These are phyloP conservation scores for Cordylochernes scorpioides DNA, from an alignment of 2,888 invertebrate genomes.

Conservation along the genomic window DNA sequence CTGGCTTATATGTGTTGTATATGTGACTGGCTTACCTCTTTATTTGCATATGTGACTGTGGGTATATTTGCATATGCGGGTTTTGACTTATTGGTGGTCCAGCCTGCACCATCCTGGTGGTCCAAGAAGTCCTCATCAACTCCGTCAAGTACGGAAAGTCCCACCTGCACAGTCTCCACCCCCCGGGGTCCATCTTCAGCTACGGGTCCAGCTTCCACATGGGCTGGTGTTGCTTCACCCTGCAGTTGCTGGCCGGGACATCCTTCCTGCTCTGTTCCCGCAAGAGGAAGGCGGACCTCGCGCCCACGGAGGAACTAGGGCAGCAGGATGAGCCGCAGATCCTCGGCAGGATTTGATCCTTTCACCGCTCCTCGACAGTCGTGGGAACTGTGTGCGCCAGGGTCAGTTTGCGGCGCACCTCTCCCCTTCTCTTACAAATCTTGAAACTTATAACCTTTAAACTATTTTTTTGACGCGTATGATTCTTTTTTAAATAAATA, in stretches of 20 bases:
- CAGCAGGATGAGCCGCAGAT: constrained; percentile 59
- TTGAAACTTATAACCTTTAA: too few relatives aligned
- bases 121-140: constrained; percentile 49
- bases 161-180: constrained; percentile 37
- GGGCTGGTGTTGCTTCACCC: constrained; percentile 44
- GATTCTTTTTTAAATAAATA: too few relatives aligned
- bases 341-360: constrained; percentile 29
- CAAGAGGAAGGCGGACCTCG: constrained; percentile 51
- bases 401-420: too few relatives aligned
- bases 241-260: constrained; percentile 37
- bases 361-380: too few relatives aligned
- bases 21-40: too few relatives aligned
- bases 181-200: constrained; percentile 34
- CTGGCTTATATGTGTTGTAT: too few relatives aligned
- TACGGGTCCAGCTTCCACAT: constrained; percentile 31
- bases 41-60: too few relatives aligned
- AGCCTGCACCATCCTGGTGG: constrained; percentile 50
- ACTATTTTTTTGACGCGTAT: too few relatives aligned
- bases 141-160: constrained; percentile 41
- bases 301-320: background rate
- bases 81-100: constrained; percentile 20
- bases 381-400: too few relatives aligned
- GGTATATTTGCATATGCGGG: too few relatives aligned
- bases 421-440: too few relatives aligned
- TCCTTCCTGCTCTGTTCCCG: constrained; percentile 52